Evolutionary conservation across 2,113 vertebrate species (phyloP).

Genomic region (Atractosteus spatula): DNA sequence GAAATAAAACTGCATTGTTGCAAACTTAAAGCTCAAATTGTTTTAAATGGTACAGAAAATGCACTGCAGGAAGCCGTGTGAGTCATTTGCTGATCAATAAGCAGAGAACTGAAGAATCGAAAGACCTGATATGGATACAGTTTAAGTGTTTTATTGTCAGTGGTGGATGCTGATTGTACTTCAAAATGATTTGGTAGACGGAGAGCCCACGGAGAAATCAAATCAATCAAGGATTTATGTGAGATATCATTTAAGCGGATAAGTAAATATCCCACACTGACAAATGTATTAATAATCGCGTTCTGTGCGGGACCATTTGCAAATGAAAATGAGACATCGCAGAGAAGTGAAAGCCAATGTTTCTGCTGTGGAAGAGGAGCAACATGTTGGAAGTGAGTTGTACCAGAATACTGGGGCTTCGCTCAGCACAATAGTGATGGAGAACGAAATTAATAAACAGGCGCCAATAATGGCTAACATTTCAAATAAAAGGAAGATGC

Average conservation of each 20-base stretch:
- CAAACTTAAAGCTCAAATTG: neutral
- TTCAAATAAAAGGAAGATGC: neutral
- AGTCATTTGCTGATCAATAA: slow-evolving; percentile 6
- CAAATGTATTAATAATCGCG: slow-evolving; percentile 24
- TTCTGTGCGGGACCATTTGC: slow-evolving; percentile 18
- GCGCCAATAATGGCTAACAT: neutral
- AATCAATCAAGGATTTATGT: slow-evolving; percentile 25
- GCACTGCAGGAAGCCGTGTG: neutral
- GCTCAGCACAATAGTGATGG: no score
- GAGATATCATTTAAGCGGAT: slow-evolving; percentile 28
- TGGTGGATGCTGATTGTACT: slow-evolving; percentile 1
- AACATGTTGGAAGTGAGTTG: neutral
- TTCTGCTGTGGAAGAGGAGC: neutral
- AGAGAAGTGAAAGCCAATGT: slow-evolving; percentile 3
- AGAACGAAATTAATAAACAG: neutral
- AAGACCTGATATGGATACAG: slow-evolving; percentile 7
- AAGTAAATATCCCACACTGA: slow-evolving; percentile 24
- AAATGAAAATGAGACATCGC: slow-evolving; percentile 12
- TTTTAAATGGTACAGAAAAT: neutral
- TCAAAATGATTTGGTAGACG: slow-evolving; percentile 19
- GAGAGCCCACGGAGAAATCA: slow-evolving; percentile 20
- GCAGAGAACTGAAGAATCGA: neutral
- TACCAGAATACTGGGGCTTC: neutral
- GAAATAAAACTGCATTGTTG: neutral
- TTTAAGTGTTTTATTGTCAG: slow-evolving; percentile 10